phyloP scores from a whole-genome alignment of 64 coral and sea anemone species.

The Hydrozoanthus tunicans region DNA sequence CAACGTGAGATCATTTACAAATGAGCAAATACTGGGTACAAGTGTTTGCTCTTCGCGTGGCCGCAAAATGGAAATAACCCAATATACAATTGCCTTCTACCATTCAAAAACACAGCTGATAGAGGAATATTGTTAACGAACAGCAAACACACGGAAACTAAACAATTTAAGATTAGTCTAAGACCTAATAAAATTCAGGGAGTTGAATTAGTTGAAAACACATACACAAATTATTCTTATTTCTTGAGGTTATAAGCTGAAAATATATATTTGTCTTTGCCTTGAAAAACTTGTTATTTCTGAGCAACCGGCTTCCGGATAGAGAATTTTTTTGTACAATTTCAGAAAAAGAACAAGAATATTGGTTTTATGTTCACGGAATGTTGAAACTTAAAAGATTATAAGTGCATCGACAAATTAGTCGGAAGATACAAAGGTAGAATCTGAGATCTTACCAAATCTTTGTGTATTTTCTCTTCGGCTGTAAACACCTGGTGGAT shows the following conservation, averaged over 20 bases:
- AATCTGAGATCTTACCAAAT: slow-evolving; percentile 46
- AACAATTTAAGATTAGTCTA: slow-evolving; percentile 32
- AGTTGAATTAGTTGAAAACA: slow-evolving; percentile 6
- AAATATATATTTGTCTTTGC: slow-evolving; percentile 21
- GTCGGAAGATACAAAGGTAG: slow-evolving; percentile 42
- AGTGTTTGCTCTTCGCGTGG: not conserved
- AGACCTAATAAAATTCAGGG: slow-evolving; percentile 22
- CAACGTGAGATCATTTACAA: slow-evolving; percentile 38
- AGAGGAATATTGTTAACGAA: slow-evolving; percentile 40
- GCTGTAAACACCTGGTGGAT: slow-evolving; percentile 33
- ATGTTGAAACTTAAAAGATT: not conserved
- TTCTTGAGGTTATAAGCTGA: not conserved
- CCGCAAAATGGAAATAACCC: slow-evolving; percentile 9
- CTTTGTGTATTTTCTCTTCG: slow-evolving; percentile 33
- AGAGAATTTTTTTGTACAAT: slow-evolving; percentile 11
- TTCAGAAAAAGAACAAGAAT: not conserved
- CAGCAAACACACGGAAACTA: slow-evolving; percentile 7
- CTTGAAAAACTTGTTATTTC: slow-evolving; percentile 5
- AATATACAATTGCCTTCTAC: not conserved
- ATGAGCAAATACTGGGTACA: slow-evolving; percentile 59
- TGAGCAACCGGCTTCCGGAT: slow-evolving; percentile 17
- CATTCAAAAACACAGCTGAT: not conserved
- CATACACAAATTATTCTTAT: not conserved
- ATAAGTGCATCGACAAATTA: slow-evolving; percentile 5
- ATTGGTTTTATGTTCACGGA: slow-evolving; percentile 6